These are phyloP conservation scores for Agonopterix arenella DNA, from an alignment of 2,888 invertebrate species.

Conservation along the genomic window DNA sequence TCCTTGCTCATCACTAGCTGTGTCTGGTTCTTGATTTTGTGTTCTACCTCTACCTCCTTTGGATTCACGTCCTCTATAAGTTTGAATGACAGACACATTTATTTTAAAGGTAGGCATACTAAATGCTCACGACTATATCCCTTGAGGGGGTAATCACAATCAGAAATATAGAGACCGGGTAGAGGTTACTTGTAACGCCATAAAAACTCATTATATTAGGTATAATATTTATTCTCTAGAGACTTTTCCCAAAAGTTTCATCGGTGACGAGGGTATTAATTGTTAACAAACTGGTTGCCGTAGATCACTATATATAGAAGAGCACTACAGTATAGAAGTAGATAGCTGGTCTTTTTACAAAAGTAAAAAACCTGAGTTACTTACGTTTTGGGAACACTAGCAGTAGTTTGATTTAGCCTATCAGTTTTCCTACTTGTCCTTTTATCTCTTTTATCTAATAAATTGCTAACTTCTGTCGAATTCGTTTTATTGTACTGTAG, in stretches of 20 bases:
- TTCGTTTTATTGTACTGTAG: conserved; percentile 55
- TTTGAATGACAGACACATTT: background rate
- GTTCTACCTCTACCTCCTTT: conserved; percentile 57
- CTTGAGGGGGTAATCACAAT: no score
- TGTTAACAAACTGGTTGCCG: background rate
- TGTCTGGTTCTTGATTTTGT: conserved; percentile 26
- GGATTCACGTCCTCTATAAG: conserved; percentile 57
- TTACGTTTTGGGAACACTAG: conserved; percentile 69
- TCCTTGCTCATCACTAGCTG: conserved; percentile 26
- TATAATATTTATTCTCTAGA: no score
- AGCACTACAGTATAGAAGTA: background rate
- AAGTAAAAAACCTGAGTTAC: conserved; percentile 15
- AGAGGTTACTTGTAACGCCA: background rate
- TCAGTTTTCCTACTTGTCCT: conserved; percentile 72
- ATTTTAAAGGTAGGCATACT: background rate
- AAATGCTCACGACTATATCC: no score
- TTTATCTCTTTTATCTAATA: conserved; percentile 61
- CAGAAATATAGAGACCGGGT: no score
- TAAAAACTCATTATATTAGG: no score
- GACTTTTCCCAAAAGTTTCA: no score
- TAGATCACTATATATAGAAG: no score
- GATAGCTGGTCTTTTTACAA: no score
- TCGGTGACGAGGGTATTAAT: no score
- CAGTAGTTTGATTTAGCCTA: conserved; percentile 68
- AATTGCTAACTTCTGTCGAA: conserved; percentile 56